Percentiles rank a stretch among this genome's conserved stretches.
Evolutionary conservation across 2,113 vertebrate species (phyloP).

Genomic region (Sylvia atricapilla): DNA sequence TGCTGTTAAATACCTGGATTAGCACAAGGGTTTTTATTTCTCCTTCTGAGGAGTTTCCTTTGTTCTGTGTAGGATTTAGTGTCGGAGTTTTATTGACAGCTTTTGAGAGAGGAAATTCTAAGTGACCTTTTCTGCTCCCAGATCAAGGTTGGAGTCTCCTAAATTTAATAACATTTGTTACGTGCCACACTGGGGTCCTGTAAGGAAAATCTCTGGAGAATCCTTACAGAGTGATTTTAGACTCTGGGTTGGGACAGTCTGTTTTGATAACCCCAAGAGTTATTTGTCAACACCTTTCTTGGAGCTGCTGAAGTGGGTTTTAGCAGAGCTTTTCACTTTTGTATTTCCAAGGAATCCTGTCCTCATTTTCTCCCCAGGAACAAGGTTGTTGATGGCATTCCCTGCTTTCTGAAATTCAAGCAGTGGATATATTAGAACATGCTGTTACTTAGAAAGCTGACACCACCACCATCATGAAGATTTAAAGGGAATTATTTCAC

Average conservation of each 20-base stretch:
- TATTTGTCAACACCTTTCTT: slow-evolving; percentile 4
- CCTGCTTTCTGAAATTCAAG: neutral
- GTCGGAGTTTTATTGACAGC: neutral
- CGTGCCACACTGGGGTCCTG: neutral
- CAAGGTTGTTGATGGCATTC: neutral
- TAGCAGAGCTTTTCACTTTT: neutral
- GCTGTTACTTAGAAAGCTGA: neutral
- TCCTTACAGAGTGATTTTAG: neutral
- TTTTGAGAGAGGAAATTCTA: neutral
- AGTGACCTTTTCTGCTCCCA: neutral
- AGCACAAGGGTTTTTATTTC: neutral
- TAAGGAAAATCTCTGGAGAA: neutral
- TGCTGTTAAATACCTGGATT: neutral
- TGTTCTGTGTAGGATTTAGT: neutral
- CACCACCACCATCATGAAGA: neutral
- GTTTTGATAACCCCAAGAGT: neutral
- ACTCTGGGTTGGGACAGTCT: neutral
- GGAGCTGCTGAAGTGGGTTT: neutral
- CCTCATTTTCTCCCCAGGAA: neutral
- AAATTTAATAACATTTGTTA: neutral
- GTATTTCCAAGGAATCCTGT: neutral
- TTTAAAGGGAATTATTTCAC: neutral
- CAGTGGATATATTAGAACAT: neutral
- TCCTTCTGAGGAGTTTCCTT: neutral
- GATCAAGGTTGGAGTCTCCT: neutral